A percentile compares a stretch with the other conserved stretches of the same genome.
phyloP scores from a whole-genome alignment of 2,797 vertebrate species.

The Scarus forsteni region DNA sequence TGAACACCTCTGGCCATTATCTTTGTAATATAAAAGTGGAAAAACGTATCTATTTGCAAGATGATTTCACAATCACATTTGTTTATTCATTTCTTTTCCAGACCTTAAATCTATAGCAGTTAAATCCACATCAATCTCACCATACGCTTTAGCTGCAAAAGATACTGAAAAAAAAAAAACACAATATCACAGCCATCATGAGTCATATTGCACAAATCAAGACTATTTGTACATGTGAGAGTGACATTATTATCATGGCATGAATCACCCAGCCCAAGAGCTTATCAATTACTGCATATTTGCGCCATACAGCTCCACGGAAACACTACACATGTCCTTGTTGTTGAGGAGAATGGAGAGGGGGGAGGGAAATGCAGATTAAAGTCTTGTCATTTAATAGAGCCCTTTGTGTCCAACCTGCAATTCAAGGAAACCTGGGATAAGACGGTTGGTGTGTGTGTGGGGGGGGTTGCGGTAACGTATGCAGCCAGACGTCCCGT shows the following conservation, averaged over 20 bases:
- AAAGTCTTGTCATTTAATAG: conserved; percentile 80
- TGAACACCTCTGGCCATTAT: too few relatives aligned
- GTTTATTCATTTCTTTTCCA: too few relatives aligned
- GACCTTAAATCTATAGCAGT: too few relatives aligned
- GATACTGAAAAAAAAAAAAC: not conserved
- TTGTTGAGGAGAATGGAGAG: conserved; percentile 13
- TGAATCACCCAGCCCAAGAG: conserved; percentile 23
- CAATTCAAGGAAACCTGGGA: conserved; percentile 79
- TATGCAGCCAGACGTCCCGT: conserved; percentile 87
- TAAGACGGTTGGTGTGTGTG: conserved; percentile 9
- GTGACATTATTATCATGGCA: not conserved
- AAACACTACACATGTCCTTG: conserved; percentile 25
- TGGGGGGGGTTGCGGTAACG: conserved; percentile 79
- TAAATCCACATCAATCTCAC: not conserved
- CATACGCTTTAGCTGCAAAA: not conserved
- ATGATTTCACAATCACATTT: too few relatives aligned
- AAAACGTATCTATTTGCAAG: too few relatives aligned
- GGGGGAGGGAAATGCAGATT: conserved; percentile 73
- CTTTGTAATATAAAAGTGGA: too few relatives aligned
- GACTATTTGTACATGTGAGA: conserved; percentile 2
- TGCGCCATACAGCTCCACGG: conserved; percentile 22
- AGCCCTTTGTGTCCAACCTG: conserved; percentile 78
- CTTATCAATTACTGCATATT: conserved; percentile 39
- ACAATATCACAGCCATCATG: conserved; percentile 8
- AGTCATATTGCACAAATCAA: not conserved